phyloP scores from a whole-genome alignment of 2,888 invertebrate species.

The Nephrotoma guestfalica region DNA sequence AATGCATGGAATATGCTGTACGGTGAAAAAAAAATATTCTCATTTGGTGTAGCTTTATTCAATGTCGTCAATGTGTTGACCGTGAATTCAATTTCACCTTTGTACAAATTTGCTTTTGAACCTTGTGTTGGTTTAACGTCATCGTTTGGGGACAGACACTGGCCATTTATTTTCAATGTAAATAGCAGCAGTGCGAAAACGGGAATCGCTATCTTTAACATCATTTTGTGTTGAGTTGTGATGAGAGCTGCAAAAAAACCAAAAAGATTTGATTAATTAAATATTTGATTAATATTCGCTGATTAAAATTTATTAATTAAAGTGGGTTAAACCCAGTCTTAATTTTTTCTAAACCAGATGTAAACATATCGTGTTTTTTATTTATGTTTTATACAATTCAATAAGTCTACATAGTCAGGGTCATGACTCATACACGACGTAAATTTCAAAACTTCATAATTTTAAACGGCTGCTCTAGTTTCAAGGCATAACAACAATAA shows the following conservation, averaged over 20 bases:
- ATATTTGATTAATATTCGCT: no score
- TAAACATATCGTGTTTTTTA: no score
- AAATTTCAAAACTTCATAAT: no score
- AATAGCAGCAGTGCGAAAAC: not conserved
- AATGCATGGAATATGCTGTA: conserved; percentile 73
- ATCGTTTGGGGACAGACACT: conserved; percentile 10
- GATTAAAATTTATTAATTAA: no score
- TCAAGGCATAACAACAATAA: no score
- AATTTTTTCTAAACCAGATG: no score
- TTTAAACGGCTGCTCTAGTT: no score
- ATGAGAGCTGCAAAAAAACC: not conserved
- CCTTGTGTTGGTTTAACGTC: conserved; percentile 1
- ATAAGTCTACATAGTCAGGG: no score
- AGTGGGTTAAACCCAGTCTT: no score
- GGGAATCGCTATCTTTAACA: not conserved
- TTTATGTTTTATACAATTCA: no score
- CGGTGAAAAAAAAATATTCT: conserved; percentile 78
- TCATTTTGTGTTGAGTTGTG: not conserved
- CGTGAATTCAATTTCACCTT: conserved; percentile 52
- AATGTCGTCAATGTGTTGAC: conserved; percentile 52
- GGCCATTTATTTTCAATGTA: not conserved
- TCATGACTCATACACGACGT: no score
- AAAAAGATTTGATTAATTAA: no score
- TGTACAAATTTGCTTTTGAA: conserved; percentile 30
- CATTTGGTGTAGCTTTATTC: conserved; percentile 45